These are phyloP conservation scores for Callospermophilus lateralis DNA, from an alignment of 2,113 vertebrate genomes.

Conservation along the genomic window DNA sequence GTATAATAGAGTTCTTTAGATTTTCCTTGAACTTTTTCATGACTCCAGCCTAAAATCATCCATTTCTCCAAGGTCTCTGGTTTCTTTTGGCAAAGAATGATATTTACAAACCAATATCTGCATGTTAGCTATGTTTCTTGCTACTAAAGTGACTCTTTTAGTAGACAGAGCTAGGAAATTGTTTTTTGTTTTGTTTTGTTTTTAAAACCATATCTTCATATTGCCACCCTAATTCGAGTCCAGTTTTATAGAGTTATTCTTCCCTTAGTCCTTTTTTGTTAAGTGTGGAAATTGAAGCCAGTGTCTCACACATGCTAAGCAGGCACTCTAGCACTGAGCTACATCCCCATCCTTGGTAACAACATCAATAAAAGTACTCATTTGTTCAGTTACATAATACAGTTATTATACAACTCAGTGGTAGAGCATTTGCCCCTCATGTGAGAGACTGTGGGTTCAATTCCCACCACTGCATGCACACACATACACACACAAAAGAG, in stretches of 20 bases:
- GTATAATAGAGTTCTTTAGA: background rate
- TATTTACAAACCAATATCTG: background rate
- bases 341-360: too few species aligned
- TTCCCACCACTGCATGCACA: too few species aligned
- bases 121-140: background rate
- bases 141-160: background rate
- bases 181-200: background rate
- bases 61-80: background rate
- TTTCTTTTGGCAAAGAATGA: background rate
- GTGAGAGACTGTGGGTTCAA: too few species aligned
- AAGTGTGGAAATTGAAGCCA: too few species aligned
- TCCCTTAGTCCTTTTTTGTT: background rate
- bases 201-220: slow-evolving; percentile 19
- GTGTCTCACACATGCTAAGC: too few species aligned
- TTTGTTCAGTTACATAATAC: too few species aligned
- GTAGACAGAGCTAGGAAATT: background rate
- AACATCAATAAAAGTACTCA: too few species aligned
- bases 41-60: background rate
- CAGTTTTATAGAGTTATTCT: background rate
- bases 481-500: too few species aligned
- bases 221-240: slow-evolving; percentile 2
- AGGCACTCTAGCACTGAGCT: background rate
- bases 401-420: too few species aligned
- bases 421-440: too few species aligned
- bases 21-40: background rate